These are phyloP conservation scores for Alitta virens DNA, from an alignment of 2,888 invertebrate species.

Conservation along the genomic window DNA sequence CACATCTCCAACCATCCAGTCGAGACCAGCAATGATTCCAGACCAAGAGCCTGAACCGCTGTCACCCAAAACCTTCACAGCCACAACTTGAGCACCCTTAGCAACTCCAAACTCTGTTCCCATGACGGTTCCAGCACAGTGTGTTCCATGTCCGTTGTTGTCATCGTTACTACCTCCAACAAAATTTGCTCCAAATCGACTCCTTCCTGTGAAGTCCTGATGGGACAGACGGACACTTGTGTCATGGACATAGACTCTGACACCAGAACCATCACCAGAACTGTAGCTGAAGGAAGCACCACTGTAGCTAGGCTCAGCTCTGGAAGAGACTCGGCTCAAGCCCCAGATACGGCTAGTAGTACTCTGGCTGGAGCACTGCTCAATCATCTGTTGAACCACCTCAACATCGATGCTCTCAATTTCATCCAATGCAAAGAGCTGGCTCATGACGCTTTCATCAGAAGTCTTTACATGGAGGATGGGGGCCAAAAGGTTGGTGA, in stretches of 20 bases:
- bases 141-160: slow-evolving; percentile 19
- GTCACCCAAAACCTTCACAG: slow-evolving; percentile 19
- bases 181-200: neutral
- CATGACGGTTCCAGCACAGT: slow-evolving; percentile 13
- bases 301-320: neutral
- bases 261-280: slow-evolving; percentile 1
- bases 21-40: slow-evolving; percentile 3
- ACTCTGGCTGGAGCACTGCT: neutral
- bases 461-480: no score
- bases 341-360: slow-evolving; percentile 2
- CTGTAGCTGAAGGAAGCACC: neutral
- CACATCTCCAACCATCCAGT: slow-evolving; percentile 5
- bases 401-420: no score
- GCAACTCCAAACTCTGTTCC: slow-evolving; percentile 17
- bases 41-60: slow-evolving; percentile 5
- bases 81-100: slow-evolving; percentile 9
- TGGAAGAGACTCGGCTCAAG: neutral
- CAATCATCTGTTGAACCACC: no score
- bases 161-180: neutral
- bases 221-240: slow-evolving; percentile 7
- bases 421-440: no score
- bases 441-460: no score
- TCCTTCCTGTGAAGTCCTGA: slow-evolving; percentile 11
- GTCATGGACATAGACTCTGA: slow-evolving; percentile 17
- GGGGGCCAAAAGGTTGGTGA: no score